These are phyloP conservation scores for Phylloscopus collybita DNA, from an alignment of 2,797 vertebrate genomes.

Conservation along the genomic window DNA sequence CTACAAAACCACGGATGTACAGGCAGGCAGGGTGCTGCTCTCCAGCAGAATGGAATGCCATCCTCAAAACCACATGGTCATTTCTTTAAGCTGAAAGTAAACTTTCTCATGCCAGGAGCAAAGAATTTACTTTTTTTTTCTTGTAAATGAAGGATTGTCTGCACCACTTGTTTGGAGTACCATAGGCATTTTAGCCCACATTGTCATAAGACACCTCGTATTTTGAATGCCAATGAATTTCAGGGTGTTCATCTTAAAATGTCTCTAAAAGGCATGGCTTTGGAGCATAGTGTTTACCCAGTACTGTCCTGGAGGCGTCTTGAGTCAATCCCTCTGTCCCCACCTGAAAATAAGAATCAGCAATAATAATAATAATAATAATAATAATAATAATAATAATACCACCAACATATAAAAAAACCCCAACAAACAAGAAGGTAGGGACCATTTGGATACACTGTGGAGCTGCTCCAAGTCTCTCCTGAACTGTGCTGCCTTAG, in stretches of 20 bases:
- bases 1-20: conserved; percentile 66
- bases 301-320: not conserved
- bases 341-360: not conserved
- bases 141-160: conserved; percentile 50
- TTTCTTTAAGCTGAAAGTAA: conserved; percentile 78
- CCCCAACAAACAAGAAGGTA: not conserved
- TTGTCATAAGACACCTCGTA: conserved; percentile 11
- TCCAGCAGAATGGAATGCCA: conserved; percentile 68
- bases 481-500: not conserved
- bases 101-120: conserved; percentile 73
- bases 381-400: not conserved
- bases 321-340: not conserved
- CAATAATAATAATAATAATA: not conserved
- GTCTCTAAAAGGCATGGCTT: conserved; percentile 24
- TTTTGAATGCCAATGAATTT: not conserved
- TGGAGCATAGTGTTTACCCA: not conserved
- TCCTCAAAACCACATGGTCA: conserved; percentile 74
- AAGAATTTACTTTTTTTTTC: conserved; percentile 52
- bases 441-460: not conserved
- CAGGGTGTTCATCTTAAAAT: conserved; percentile 18
- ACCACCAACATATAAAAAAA: too few species aligned
- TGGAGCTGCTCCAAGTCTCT: not conserved
- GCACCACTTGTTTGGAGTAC: not conserved
- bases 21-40: conserved; percentile 70
- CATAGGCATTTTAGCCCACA: not conserved